phyloP scores from a whole-genome alignment of 2,888 invertebrate species.

The Eupithecia tripunctaria region DNA sequence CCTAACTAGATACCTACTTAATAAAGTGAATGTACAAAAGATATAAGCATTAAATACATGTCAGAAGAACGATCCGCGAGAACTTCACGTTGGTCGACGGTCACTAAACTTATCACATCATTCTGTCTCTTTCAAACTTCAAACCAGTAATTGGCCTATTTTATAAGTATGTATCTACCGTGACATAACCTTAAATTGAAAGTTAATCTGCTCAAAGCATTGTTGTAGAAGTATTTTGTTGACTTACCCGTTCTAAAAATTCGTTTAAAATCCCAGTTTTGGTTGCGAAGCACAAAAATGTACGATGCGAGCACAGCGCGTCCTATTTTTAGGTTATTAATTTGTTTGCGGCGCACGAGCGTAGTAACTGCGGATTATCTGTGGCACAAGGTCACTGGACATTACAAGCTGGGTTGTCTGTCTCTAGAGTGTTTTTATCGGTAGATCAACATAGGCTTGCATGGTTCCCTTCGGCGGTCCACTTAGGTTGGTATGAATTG shows the following conservation, averaged over 20 bases:
- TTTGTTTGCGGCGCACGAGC: conserved; percentile 40
- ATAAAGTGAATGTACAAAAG: not conserved
- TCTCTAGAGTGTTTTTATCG: conserved; percentile 30
- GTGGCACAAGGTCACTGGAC: conserved; percentile 49
- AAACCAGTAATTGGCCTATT: not conserved
- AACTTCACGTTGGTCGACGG: conserved; percentile 42
- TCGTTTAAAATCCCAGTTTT: conserved; percentile 17
- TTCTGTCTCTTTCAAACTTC: conserved; percentile 40
- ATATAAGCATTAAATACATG: not conserved
- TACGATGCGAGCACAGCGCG: conserved; percentile 41
- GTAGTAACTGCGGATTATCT: conserved; percentile 27
- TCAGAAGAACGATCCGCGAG: conserved; percentile 3
- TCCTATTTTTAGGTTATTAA: conserved; percentile 59
- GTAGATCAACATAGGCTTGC: conserved; percentile 9
- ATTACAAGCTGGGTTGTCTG: conserved; percentile 31
- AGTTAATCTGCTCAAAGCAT: not conserved
- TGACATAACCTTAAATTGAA: not conserved
- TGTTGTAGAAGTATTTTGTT: not conserved
- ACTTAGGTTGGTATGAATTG: conserved; percentile 9
- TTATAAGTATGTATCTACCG: no score
- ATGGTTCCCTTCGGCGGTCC: conserved; percentile 4
- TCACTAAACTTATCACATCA: conserved; percentile 41
- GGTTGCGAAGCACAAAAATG: conserved; percentile 38
- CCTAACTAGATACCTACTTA: not conserved
- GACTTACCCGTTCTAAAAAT: conserved; percentile 46